Evolutionary conservation across 2,797 vertebrate genomes (phyloP), one percentile per base, ranked within the genome.

Genomic region (Myotis vivesi): DNA sequence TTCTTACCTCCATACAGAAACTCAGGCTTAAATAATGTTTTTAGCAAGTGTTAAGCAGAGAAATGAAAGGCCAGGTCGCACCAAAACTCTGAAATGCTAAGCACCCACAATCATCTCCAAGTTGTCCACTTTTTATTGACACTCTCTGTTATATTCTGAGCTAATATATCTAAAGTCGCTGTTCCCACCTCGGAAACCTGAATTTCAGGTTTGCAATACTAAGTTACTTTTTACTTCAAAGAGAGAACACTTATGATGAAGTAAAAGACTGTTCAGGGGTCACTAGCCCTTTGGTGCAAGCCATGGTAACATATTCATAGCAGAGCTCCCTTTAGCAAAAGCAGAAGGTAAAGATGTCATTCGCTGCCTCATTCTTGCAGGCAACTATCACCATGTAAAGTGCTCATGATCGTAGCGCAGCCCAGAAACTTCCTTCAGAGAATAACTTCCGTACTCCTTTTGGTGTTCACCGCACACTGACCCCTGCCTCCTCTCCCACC

Each of bases 191-290:
- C 90, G 85, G 55, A 92, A 95, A 94, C 80, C 87, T 95, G 95
- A 94, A 96, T 93, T 95, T 96, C 95, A 95, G 83, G 80, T 94
- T 87, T 91, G 49, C 25, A 16, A 36, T 33, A 84, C 68, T 59
- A 95, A 91, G 30, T 62, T 41, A 72, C 68, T 72, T 84, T 89
- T 87, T 46, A 89, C 76, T 92, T 95, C 93, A 87, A 95, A 91
- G 77, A 79, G 30, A 83, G 87, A 92, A 87, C 3, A 20, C 22
- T 87, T 82, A 46, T 25, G 55, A n/a, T 17, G 46, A 49, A 46
- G 71, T 55, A 55, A 62, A 82, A 87, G 25, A 41, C 22, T 23
- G 76, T 57, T n/a, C 33, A 69, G 28, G 62, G 55, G 19, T 93
- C 92, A 69, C 66, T 11, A 17, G 76, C 38, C 53, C 6, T 83